phyloP scores from a whole-genome alignment of 2,113 vertebrate genomes.

The Chlorodrepanis virens region DNA sequence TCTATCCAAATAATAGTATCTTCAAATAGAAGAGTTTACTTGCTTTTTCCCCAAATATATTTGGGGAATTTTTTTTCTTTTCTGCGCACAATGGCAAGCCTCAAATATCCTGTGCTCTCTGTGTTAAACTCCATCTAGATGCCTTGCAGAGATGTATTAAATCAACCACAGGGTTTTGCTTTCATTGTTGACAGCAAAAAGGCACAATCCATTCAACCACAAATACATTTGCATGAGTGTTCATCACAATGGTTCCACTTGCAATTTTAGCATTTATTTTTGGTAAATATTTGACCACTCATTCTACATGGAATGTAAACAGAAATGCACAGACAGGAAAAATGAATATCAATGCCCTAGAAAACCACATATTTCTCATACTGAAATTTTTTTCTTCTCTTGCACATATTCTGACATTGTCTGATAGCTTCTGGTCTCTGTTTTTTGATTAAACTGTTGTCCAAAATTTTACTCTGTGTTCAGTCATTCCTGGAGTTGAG shows the following conservation, averaged over 20 bases:
- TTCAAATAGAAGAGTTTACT: background rate
- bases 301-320: background rate
- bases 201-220: background rate
- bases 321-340: background rate
- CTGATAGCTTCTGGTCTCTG: background rate
- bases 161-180: background rate
- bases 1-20: background rate
- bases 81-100: background rate
- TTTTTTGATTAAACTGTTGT: background rate
- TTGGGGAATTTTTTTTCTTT: background rate
- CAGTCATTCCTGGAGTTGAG: background rate
- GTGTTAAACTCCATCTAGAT: background rate
- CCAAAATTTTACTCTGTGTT: background rate
- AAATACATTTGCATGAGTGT: background rate
- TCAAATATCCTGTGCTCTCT: background rate
- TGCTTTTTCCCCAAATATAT: background rate
- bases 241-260: background rate
- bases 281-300: background rate
- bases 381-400: background rate
- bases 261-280: background rate
- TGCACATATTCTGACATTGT: background rate
- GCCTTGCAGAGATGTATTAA: background rate
- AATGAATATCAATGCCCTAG: background rate
- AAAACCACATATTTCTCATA: background rate
- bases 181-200: background rate